Percentiles rank a stretch among this genome's conserved stretches.
Evolutionary conservation across 2,888 invertebrate species (phyloP).

Genomic region (Noctua fimbriata): DNA sequence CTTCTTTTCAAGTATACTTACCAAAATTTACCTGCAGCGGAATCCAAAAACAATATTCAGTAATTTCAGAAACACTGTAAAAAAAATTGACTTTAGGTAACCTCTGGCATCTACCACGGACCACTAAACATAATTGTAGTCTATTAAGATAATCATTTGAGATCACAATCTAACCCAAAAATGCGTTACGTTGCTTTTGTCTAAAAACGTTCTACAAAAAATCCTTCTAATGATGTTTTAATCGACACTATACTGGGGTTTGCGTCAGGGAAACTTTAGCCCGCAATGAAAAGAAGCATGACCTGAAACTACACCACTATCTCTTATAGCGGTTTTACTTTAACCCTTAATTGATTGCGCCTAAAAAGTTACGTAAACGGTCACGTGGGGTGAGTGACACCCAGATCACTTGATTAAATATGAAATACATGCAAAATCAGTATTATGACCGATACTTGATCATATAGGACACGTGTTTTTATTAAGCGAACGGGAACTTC

Average conservation of each 20-base stretch:
- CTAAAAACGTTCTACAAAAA: conserved; percentile 57
- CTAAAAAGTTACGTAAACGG: not conserved
- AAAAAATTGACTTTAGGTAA: not conserved
- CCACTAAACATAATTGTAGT: not conserved
- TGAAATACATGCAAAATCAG: not conserved
- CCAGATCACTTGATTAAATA: not conserved
- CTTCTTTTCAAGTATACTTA: not conserved
- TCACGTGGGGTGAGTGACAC: not conserved
- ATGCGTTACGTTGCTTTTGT: conserved; percentile 33
- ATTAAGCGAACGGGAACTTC: not conserved
- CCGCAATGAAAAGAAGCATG: conserved; percentile 34
- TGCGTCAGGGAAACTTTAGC: conserved; percentile 72
- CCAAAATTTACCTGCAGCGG: not conserved
- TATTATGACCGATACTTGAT: not conserved
- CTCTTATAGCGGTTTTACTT: not conserved
- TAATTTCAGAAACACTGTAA: not conserved
- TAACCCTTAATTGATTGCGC: not conserved
- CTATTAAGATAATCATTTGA: conserved; percentile 4
- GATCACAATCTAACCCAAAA: conserved; percentile 1
- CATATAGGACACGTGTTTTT: not conserved
- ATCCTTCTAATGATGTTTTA: conserved; percentile 74
- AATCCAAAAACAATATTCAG: not conserved
- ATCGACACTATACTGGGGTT: conserved; percentile 60
- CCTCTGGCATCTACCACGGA: not conserved
- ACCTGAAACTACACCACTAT: not conserved